Conservation (phyloP, 2,797 vertebrate genomes). For the Antrozous pallidus region DNA sequence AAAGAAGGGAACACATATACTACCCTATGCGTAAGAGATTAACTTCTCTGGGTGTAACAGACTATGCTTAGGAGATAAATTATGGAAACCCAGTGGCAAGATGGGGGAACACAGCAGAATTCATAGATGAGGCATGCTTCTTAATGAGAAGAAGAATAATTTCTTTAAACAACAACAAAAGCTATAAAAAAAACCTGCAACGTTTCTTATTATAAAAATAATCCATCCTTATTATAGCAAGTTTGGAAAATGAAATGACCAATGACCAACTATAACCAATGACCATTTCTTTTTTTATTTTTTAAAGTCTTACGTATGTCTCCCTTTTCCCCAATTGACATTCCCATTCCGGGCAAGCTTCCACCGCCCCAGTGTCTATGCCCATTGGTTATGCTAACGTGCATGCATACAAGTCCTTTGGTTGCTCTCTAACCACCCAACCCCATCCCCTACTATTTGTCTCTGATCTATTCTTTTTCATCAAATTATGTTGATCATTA, state of each 20-base stretch:
- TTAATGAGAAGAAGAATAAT: not conserved
- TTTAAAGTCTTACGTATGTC: no score
- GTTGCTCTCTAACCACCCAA: no score
- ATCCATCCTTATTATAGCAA: slow-evolving; percentile 2
- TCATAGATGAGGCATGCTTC: slow-evolving; percentile 1
- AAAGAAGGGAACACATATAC: not conserved
- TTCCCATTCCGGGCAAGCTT: no score
- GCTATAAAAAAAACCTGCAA: not conserved
- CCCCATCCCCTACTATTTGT: no score
- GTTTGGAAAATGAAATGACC: not conserved
- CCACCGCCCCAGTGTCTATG: no score
- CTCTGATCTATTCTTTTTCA: no score
- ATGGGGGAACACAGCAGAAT: not conserved
- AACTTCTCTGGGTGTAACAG: not conserved
- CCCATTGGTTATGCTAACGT: no score
- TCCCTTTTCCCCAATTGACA: no score
- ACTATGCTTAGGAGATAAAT: not conserved
- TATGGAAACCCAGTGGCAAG: not conserved
- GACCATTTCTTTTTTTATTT: not conserved
- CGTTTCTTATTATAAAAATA: slow-evolving; percentile 20
- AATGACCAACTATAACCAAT: slow-evolving; percentile 15
- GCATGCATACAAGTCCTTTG: no score
- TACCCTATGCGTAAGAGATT: not conserved
- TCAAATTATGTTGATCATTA: no score
- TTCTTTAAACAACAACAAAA: slow-evolving; percentile 25